These are phyloP conservation scores for Sphaeridia pumilis DNA, from an alignment of 2,888 invertebrate species.

Conservation along the genomic window DNA sequence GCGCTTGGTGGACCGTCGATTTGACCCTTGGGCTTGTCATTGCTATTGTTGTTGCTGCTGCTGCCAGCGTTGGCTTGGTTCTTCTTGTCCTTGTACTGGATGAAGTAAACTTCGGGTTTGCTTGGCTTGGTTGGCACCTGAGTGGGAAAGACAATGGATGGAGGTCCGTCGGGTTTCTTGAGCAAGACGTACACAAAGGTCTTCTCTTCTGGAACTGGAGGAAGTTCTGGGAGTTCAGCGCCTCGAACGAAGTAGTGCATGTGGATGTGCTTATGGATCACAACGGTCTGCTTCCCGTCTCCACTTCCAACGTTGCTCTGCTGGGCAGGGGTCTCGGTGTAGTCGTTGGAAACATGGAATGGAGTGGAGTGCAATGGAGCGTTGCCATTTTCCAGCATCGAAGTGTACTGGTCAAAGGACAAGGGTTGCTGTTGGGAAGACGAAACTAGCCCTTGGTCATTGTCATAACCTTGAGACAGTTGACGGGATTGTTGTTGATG, in stretches of 20 bases:
- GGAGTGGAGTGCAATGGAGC: constrained; percentile 14
- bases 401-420: constrained; percentile 13
- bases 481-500: background rate
- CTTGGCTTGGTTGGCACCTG: constrained; percentile 67
- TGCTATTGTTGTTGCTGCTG: constrained; percentile 10
- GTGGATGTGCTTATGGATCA: constrained; percentile 17
- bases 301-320: background rate
- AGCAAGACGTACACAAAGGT: constrained; percentile 77
- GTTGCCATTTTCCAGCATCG: constrained; percentile 14
- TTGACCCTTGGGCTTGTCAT: too few relatives aligned
- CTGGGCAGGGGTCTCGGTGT: constrained; percentile 10
- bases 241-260: constrained; percentile 18
- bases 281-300: constrained; percentile 16
- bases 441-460: background rate
- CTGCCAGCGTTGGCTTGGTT: background rate
- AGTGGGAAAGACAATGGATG: constrained; percentile 65
- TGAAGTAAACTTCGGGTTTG: constrained; percentile 83
- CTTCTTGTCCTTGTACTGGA: constrained; percentile 52
- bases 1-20: background rate
- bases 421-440: constrained; percentile 7
- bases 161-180: constrained; percentile 73
- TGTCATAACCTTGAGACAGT: constrained; percentile 1
- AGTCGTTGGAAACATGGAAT: constrained; percentile 18
- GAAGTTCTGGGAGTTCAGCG: constrained; percentile 36
- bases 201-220: constrained; percentile 61